A percentile compares a stretch with the other conserved stretches of the same genome.
These are phyloP conservation scores for Pangasianodon hypophthalmus DNA, from an alignment of 2,113 vertebrate species.

Conservation along the genomic window DNA sequence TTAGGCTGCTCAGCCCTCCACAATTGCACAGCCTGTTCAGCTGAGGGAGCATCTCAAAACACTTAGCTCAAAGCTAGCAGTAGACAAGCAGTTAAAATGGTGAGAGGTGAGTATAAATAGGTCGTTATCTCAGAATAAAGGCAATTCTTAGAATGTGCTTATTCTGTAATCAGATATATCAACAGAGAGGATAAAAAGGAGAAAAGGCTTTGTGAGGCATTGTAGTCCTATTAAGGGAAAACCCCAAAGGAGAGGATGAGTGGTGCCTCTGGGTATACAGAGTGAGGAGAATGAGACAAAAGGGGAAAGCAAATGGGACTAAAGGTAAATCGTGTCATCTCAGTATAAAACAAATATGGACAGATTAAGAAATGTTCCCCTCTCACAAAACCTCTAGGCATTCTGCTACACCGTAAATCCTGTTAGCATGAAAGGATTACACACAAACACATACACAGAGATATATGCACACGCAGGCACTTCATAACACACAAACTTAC, in stretches of 20 bases:
- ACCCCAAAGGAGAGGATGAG: conserved; percentile 14
- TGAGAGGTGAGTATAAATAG: background rate
- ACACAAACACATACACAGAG: background rate
- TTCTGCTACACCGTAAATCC: conserved; percentile 66
- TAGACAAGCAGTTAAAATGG: background rate
- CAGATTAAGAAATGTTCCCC: conserved; percentile 59
- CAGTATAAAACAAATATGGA: conserved; percentile 44
- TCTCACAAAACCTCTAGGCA: conserved; percentile 53
- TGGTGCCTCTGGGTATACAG: conserved; percentile 20
- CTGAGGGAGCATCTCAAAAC: conserved; percentile 22
- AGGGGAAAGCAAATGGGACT: conserved; percentile 9
- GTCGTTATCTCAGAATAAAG: background rate
- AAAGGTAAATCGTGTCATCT: conserved; percentile 35
- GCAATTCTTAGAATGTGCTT: background rate
- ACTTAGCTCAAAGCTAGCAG: background rate
- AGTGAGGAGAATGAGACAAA: conserved; percentile 2
- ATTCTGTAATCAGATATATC: conserved; percentile 11
- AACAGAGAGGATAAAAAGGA: background rate
- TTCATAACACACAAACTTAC: background rate
- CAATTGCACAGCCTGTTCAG: background rate
- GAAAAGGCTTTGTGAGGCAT: background rate
- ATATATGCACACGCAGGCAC: background rate
- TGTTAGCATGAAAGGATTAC: conserved; percentile 65
- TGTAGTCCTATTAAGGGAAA: conserved; percentile 35
- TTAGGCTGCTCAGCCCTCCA: conserved; percentile 33